Conservation (phyloP, 2,797 vertebrate genomes). For the Poeciliopsis infans region DNA sequence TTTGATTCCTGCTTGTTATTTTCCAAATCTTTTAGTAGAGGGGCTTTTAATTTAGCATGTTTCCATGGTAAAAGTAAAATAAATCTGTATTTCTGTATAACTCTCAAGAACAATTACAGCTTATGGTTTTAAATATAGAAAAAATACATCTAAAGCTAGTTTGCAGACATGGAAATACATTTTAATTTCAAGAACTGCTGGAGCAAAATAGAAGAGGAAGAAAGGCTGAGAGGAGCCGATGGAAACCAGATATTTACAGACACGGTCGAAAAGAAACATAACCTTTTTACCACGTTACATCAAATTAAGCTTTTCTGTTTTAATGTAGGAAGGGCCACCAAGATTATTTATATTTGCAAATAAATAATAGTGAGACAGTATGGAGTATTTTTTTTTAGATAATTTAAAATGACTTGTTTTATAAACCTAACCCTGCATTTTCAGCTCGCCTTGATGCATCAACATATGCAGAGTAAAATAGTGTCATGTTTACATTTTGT, state of each 20-base stretch:
- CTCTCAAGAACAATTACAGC: neutral
- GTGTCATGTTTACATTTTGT: constrained; percentile 14
- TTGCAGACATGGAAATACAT: neutral
- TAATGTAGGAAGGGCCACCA: neutral
- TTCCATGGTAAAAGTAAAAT: neutral
- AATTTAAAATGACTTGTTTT: neutral
- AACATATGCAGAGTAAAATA: neutral
- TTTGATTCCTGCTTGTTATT: neutral
- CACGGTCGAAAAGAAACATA: neutral
- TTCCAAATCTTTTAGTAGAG: neutral
- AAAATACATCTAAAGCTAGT: neutral
- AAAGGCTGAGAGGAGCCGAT: neutral
- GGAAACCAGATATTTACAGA: neutral
- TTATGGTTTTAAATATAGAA: neutral
- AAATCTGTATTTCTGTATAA: neutral
- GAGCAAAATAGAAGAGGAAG: neutral
- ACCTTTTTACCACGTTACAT: neutral
- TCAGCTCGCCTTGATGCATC: constrained; percentile 2
- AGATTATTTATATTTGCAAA: neutral
- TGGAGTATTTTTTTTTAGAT: neutral
- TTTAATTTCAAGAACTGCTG: neutral
- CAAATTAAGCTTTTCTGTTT: neutral
- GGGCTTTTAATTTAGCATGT: neutral
- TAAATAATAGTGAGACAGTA: neutral
- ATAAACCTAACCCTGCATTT: neutral